Conservation (phyloP, 2,888 invertebrate genomes). For the Lepidonotus clava region DNA sequence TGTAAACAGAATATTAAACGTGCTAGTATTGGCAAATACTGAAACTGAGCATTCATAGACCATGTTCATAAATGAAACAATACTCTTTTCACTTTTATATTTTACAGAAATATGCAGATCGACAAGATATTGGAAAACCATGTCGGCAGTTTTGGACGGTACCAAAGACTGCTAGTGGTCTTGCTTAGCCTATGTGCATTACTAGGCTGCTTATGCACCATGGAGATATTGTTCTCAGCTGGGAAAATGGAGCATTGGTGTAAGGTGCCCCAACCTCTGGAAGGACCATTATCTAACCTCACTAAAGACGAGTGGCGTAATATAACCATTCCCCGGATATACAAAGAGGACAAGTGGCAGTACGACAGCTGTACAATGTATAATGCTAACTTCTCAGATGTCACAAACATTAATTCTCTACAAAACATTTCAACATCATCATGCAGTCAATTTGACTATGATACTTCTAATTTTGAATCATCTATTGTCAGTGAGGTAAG, state of each 20-base stretch:
- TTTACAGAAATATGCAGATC: background rate
- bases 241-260: background rate
- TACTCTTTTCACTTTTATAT: no score
- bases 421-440: no score
- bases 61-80: no score
- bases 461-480: no score
- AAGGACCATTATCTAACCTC: background rate
- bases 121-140: background rate
- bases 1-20: no score
- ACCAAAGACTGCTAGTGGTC: background rate
- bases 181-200: background rate
- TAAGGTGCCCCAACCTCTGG: background rate
- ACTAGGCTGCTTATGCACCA: background rate
- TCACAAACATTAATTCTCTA: no score
- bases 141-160: background rate
- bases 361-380: background rate
- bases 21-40: no score
- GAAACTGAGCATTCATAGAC: no score
- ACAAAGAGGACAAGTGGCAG: background rate
- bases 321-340: background rate
- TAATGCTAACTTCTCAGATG: no score
- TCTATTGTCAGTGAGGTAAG: no score
- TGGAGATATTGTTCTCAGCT: background rate
- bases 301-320: background rate
- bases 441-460: no score